Evolutionary conservation across 2,888 invertebrate species (phyloP), one percentile per base, ranked within the genome.

Genomic region (Melieria crassipennis): DNA sequence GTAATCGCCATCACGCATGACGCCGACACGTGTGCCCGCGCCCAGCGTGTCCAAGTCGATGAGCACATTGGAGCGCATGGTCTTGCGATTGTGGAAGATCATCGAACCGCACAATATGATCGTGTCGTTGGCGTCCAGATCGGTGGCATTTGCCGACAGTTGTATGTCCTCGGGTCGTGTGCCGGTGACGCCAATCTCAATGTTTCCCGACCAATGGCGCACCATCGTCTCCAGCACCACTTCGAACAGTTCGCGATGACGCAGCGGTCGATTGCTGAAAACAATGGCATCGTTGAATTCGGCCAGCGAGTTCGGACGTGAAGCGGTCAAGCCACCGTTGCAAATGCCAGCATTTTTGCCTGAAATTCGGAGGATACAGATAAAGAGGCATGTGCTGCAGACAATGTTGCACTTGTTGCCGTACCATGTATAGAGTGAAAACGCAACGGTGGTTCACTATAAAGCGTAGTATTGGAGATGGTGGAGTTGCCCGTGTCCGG

Each of bases 211-310:
- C 97, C 97, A 97, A 75, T 96, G 91, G 78, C 95, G 95, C 13
- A 97, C 95, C 91, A 96, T 94, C 80, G 92, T 93, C 83, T 97
- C 97, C 63, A 98, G 91, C 63, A 92, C 89, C 43, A 98, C 92
- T 86, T 98, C 96, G 85, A 98, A 98, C 86, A 98, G 90, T 86
- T 98, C 97, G 62, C 95, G 94, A 81, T 96, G 95, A 30, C 94
- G 89, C 63, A 98, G 87, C 0, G 96, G 94, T 67, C 97, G 89
- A 84, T 93, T 96, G 72, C 95, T 96, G 84, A 97, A 94, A 3
- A 97, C 93, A 75, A 98, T 96, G 0, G 97, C 96, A 84, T 97
- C 96, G 84, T 97, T 97, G 86, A 97, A 98, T 88, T 97, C 97
- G 0, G 94, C 95, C 75, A 94, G 90, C 5, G 96, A 94, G 76